Conservation (phyloP, 2,113 vertebrate species). For the Triplophysa siluroides region DNA sequence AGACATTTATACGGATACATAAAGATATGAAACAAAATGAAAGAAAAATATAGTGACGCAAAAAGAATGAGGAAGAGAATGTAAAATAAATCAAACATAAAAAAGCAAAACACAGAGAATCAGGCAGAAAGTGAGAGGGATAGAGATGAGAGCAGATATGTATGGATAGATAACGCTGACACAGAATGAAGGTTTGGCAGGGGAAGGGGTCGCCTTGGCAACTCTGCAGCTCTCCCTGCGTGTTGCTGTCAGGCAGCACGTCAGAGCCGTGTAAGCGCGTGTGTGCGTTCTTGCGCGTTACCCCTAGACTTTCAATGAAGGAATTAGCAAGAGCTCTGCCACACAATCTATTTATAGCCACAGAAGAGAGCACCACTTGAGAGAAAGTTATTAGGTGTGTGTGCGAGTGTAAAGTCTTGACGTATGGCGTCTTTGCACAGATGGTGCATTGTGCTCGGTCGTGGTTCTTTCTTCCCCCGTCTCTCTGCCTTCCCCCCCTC, state of each 20-base stretch:
- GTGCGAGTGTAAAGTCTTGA: conserved; percentile 21
- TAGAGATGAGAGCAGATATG: conserved; percentile 18
- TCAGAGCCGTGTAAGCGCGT: conserved; percentile 28
- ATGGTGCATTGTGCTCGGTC: conserved; percentile 36
- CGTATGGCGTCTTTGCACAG: conserved; percentile 31
- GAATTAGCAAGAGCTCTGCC: conserved; percentile 71
- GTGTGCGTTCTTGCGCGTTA: conserved; percentile 58
- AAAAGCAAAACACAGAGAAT: conserved; percentile 1
- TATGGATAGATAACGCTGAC: conserved; percentile 44
- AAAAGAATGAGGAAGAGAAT: neutral
- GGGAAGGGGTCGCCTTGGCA: conserved; percentile 53
- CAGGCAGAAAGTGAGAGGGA: conserved; percentile 7
- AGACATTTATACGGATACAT: too few relatives aligned
- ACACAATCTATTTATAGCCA: conserved; percentile 75
- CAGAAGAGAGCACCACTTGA: conserved; percentile 45
- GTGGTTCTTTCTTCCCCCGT: neutral
- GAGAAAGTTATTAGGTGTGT: conserved; percentile 44
- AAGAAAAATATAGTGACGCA: neutral
- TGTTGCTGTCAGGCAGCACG: conserved; percentile 50
- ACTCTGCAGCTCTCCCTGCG: conserved; percentile 46
- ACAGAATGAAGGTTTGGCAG: conserved; percentile 39
- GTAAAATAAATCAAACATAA: neutral
- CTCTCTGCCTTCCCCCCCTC: conserved; percentile 38
- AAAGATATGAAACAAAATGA: neutral
- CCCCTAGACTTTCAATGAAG: conserved; percentile 70